phyloP scores from a whole-genome alignment of 2,797 vertebrate genomes.

The Holocentrus rufus region DNA sequence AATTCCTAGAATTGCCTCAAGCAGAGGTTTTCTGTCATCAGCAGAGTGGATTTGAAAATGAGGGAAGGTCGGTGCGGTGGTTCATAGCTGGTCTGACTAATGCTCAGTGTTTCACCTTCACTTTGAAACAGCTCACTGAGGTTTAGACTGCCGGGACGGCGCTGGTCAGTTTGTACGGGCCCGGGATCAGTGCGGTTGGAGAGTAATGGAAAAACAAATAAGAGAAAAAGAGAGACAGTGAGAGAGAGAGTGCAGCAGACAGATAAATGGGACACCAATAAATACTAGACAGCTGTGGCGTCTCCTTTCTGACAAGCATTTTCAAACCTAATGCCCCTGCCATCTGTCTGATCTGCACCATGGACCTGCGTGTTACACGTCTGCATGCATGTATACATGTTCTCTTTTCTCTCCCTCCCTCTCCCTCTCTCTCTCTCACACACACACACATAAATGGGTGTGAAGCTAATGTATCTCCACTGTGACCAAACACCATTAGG shows the following conservation, averaged over 20 bases:
- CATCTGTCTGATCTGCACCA: slow-evolving; percentile 55
- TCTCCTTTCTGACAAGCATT: slow-evolving; percentile 45
- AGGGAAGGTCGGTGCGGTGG: slow-evolving; percentile 9
- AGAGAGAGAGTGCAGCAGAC: slow-evolving; percentile 52
- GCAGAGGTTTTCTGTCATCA: not conserved
- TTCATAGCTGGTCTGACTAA: slow-evolving; percentile 11
- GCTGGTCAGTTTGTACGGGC: slow-evolving; percentile 35
- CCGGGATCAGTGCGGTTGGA: slow-evolving; percentile 27
- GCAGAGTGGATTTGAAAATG: slow-evolving; percentile 10
- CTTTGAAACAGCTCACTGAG: slow-evolving; percentile 17
- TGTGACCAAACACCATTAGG: slow-evolving; percentile 22
- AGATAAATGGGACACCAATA: slow-evolving; percentile 53
- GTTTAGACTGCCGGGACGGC: slow-evolving; percentile 36
- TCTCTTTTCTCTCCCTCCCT: slow-evolving; percentile 1
- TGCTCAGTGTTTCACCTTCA: slow-evolving; percentile 42
- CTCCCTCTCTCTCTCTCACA: not conserved
- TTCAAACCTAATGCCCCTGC: slow-evolving; percentile 42
- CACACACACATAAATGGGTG: not conserved
- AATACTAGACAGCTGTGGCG: slow-evolving; percentile 58
- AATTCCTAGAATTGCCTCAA: slow-evolving; percentile 12
- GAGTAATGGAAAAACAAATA: slow-evolving; percentile 47
- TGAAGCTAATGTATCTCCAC: not conserved
- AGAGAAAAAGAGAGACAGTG: slow-evolving; percentile 39
- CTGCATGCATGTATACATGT: slow-evolving; percentile 5
- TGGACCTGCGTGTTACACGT: slow-evolving; percentile 34